A percentile compares a stretch with the other conserved stretches of the same genome.
These are phyloP conservation scores for Papilio aristodemus DNA, from an alignment of 1,140 invertebrate species.

Conservation along the genomic window DNA sequence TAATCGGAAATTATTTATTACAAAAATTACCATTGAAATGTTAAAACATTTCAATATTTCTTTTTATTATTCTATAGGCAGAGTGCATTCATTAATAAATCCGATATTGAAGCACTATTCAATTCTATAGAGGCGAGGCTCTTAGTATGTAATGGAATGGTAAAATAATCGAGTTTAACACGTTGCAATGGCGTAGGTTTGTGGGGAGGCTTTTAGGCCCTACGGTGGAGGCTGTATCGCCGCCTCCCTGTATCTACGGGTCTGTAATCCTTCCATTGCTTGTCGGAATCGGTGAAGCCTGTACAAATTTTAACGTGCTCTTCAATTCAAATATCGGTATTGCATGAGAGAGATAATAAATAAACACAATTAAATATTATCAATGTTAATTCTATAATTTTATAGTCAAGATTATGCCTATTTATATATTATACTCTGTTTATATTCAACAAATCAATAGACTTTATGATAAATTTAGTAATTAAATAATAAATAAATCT, in stretches of 20 bases:
- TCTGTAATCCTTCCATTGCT: conserved; percentile 13
- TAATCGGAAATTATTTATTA: too few species aligned
- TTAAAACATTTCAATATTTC: too few species aligned
- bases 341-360: too few species aligned
- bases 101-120: neutral
- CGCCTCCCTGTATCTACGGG: conserved; percentile 4
- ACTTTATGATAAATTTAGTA: too few species aligned
- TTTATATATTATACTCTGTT: too few species aligned
- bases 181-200: conserved; percentile 1
- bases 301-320: neutral
- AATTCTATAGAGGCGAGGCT: conserved; percentile 10
- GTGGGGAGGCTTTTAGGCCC: conserved; percentile 12
- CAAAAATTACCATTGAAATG: neutral
- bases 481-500: neutral
- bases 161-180: conserved; percentile 29
- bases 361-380: too few species aligned
- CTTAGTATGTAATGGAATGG: conserved; percentile 26
- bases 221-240: neutral
- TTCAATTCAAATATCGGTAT: neutral
- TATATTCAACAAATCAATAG: too few species aligned
- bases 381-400: too few species aligned
- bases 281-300: neutral
- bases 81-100: neutral
- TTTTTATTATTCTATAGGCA: neutral
- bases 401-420: too few species aligned